Evolutionary conservation across 2,888 invertebrate genomes (phyloP), one percentile per base, ranked within the genome.

Genomic region (Sisyra terminalis): DNA sequence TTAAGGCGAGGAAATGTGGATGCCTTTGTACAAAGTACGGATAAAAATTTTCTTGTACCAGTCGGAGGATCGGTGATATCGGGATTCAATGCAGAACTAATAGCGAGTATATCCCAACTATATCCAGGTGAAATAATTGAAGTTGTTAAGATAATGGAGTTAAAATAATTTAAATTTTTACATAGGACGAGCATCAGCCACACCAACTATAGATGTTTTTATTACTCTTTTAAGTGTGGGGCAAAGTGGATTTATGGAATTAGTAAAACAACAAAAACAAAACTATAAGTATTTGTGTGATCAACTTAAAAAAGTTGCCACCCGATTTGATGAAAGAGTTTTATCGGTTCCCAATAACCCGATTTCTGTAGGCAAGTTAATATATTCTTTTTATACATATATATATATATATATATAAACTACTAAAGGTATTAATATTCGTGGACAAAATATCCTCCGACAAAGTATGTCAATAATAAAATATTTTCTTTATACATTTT

Each of bases 1-100:
- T 64, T 56, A 41, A 69, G 69, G 29, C 63, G 67, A 46, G 85
- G 84, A 7, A 67, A 83, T 44, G 66, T 87, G 0, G 86, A 87
- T 61, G 73, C 75, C 4, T 77, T 85, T 59, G 78, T 88, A 24
- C 86, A 87, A 57, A 85, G 84, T 53, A 78, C 82, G 8, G 87
- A 87, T 58, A 87, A 88, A 58, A 87, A 87, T 62, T 73, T 87
- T 46, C 59, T 85, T 61, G 84, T 87, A 16, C 87, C 87, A 10
- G 86, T 88, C 2, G 87, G 87, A 7, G 87, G 86, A 2, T 75
- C 84, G 10, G 67, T 84, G 38, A 73, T 87, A 44, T 81, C 78
- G 16, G 76, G 78, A 1, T 79, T 77, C 56, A 70, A 82, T 54
- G 65, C 70, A 48, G 59, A 61, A 29, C 58, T 73, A 15, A 60